These are phyloP conservation scores for Troides aeacus DNA, from an alignment of 2,888 invertebrate species.

Conservation along the genomic window DNA sequence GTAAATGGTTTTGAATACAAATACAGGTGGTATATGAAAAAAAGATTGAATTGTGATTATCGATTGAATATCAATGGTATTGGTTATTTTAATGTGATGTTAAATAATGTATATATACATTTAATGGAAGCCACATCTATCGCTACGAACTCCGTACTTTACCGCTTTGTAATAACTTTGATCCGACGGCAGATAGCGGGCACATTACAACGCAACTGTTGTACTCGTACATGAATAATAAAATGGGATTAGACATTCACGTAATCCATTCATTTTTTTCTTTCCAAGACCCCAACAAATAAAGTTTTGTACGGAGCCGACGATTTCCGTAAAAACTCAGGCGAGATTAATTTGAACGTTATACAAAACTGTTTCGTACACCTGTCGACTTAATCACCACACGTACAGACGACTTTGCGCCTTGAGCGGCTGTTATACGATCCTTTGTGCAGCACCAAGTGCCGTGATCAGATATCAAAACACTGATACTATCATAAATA, in stretches of 20 bases:
- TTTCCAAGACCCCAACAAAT: slow-evolving; percentile 31
- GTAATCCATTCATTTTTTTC: slow-evolving; percentile 33
- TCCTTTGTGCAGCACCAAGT: background rate
- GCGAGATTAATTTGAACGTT: slow-evolving; percentile 30
- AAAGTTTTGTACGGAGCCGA: slow-evolving; percentile 28
- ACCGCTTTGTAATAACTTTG: slow-evolving; percentile 60
- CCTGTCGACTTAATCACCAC: slow-evolving; percentile 28
- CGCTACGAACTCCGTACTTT: slow-evolving; percentile 44
- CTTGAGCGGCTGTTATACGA: slow-evolving; percentile 7
- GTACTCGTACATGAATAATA: slow-evolving; percentile 65
- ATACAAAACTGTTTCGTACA: slow-evolving; percentile 33
- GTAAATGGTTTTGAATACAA: too few species aligned
- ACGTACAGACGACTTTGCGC: slow-evolving; percentile 3
- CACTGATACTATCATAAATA: slow-evolving; percentile 31
- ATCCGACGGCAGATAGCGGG: slow-evolving; percentile 53
- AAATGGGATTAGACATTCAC: slow-evolving; percentile 44
- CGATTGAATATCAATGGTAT: slow-evolving; percentile 6
- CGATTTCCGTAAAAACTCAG: slow-evolving; percentile 30
- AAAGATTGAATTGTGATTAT: background rate
- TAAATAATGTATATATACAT: background rate
- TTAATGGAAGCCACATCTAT: slow-evolving; percentile 34
- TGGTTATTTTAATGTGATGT: background rate
- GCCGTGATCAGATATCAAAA: slow-evolving; percentile 26
- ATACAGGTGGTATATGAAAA: background rate
- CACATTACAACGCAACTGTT: slow-evolving; percentile 60